Conservation (phyloP, 1,140 invertebrate genomes). For the Panagrolaimus sp. region DNA sequence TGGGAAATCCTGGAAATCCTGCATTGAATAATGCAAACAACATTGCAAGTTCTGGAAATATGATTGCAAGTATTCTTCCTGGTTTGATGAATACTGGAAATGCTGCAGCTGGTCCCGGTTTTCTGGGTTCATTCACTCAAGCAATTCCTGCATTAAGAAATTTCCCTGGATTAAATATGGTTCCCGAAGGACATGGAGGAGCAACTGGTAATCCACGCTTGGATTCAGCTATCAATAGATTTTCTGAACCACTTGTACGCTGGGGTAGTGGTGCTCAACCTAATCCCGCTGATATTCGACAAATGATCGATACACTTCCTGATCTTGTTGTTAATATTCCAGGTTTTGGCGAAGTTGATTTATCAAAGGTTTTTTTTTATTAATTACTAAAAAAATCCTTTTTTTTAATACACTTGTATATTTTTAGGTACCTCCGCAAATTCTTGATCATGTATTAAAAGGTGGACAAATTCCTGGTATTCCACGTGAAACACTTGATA, state of each 20-base stretch:
- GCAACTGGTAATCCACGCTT: slow-evolving; percentile 6
- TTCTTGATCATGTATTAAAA: slow-evolving; percentile 51
- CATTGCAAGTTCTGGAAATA: neutral
- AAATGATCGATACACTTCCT: slow-evolving; percentile 46
- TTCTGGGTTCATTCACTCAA: slow-evolving; percentile 29
- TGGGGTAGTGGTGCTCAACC: slow-evolving; percentile 46
- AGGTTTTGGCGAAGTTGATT: slow-evolving; percentile 50
- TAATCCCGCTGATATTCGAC: slow-evolving; percentile 35
- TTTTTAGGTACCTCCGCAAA: slow-evolving; percentile 36
- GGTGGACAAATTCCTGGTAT: slow-evolving; percentile 54
- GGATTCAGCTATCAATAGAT: slow-evolving; percentile 35
- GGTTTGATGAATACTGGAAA: slow-evolving; percentile 8
- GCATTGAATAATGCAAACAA: neutral
- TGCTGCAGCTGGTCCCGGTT: slow-evolving; percentile 11
- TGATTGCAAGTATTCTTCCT: slow-evolving; percentile 22
- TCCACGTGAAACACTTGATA: slow-evolving; percentile 49
- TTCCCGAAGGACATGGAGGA: neutral
- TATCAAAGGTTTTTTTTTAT: slow-evolving; percentile 36
- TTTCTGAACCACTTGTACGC: slow-evolving; percentile 44
- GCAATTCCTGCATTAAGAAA: slow-evolving; percentile 33
- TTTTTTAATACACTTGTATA: neutral
- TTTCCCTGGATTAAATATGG: slow-evolving; percentile 28
- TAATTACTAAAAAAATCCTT: slow-evolving; percentile 8
- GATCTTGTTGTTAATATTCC: slow-evolving; percentile 54
- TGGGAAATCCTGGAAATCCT: slow-evolving; percentile 10